Evolutionary conservation across 2,888 invertebrate species (phyloP).

Genomic region (Acleris literana): DNA sequence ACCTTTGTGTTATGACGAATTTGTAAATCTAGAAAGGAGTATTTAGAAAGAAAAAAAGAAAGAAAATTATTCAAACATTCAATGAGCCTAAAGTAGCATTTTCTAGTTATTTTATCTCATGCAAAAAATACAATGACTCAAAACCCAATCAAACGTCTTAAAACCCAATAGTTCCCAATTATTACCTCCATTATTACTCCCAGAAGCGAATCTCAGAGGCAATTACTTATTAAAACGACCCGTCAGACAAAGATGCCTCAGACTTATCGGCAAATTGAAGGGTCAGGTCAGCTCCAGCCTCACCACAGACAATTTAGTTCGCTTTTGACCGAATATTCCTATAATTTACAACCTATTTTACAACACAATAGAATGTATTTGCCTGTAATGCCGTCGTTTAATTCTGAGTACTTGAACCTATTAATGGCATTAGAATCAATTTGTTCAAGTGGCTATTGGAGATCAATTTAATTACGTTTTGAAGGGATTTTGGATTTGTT

Average conservation of each 20-base stretch:
- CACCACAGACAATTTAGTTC: slow-evolving; percentile 22
- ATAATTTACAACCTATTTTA: slow-evolving; percentile 30
- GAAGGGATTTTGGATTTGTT: neutral
- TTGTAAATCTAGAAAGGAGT: too few relatives aligned
- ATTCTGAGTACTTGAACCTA: slow-evolving; percentile 5
- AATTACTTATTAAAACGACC: slow-evolving; percentile 31
- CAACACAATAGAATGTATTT: slow-evolving; percentile 30
- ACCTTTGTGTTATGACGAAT: too few relatives aligned
- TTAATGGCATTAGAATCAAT: slow-evolving; percentile 22
- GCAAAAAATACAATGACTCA: too few relatives aligned
- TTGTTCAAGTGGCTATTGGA: slow-evolving; percentile 5
- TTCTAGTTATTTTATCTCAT: too few relatives aligned
- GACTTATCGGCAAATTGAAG: slow-evolving; percentile 30
- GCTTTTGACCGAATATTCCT: slow-evolving; percentile 32
- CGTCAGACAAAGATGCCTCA: slow-evolving; percentile 20
- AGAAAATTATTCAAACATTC: too few relatives aligned
- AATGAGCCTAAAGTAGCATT: too few relatives aligned
- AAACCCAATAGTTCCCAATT: slow-evolving; percentile 4
- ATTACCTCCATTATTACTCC: slow-evolving; percentile 7
- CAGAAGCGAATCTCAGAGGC: slow-evolving; percentile 15
- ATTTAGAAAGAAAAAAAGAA: too few relatives aligned
- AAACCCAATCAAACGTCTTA: too few relatives aligned
- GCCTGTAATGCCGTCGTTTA: slow-evolving; percentile 23
- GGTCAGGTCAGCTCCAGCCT: slow-evolving; percentile 16
- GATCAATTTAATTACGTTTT: slow-evolving; percentile 10